These are phyloP conservation scores for Dicaeum eximium DNA, from an alignment of 2,113 vertebrate genomes.

Conservation along the genomic window DNA sequence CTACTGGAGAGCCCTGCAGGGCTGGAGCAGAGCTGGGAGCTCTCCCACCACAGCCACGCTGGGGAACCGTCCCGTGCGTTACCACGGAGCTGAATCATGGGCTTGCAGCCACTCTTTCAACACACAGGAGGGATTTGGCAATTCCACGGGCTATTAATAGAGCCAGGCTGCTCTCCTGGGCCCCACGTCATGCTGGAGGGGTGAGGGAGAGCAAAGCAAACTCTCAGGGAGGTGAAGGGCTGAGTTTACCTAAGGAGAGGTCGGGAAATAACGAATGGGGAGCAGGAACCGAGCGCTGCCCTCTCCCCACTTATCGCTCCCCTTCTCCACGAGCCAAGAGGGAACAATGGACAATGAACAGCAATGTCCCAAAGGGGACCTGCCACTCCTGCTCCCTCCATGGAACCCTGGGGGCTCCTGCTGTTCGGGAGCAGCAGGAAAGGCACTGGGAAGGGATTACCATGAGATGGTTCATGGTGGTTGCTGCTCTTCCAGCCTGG, in stretches of 20 bases:
- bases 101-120: slow-evolving; percentile 8
- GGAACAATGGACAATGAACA: slow-evolving; percentile 47
- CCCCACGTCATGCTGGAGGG: not conserved
- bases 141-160: slow-evolving; percentile 27
- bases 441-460: too few relatives aligned
- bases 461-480: rapidly evolving
- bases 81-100: slow-evolving; percentile 13
- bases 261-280: not conserved
- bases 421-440: rapidly evolving
- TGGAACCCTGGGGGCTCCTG: rapidly evolving
- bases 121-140: slow-evolving; percentile 27
- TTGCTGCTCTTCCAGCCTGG: not conserved
- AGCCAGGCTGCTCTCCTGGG: not conserved
- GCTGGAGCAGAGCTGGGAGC: not conserved
- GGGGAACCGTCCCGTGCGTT: not conserved
- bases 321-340: not conserved
- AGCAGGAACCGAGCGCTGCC: not conserved
- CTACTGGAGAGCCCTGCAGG: not conserved
- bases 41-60: rapidly evolving
- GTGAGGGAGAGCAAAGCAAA: slow-evolving; percentile 1
- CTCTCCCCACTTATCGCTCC: slow-evolving; percentile 9
- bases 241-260: slow-evolving; percentile 64
- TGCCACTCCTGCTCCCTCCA: not conserved
- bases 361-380: not conserved
- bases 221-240: not conserved